phyloP scores from a whole-genome alignment of 2,888 invertebrate genomes.

The Caenorhabditis zanzibari region DNA sequence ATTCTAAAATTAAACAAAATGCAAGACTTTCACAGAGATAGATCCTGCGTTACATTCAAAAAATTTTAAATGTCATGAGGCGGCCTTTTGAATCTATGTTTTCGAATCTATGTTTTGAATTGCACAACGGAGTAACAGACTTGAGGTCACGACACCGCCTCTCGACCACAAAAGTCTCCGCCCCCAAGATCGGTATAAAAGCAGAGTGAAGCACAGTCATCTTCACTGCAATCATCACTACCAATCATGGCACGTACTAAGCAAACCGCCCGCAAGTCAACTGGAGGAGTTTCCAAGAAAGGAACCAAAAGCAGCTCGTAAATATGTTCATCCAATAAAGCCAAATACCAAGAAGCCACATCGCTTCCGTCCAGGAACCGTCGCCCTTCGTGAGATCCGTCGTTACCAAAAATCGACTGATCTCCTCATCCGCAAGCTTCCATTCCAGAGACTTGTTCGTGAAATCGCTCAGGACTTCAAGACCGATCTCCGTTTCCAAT shows the following conservation, averaged over 20 bases:
- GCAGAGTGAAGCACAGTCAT: not conserved
- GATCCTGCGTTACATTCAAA: too few species aligned
- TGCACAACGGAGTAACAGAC: too few species aligned
- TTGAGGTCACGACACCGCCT: too few species aligned
- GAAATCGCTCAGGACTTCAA: constrained; percentile 5
- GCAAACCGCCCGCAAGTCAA: constrained; percentile 2
- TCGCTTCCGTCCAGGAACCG: constrained; percentile 88
- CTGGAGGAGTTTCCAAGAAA: constrained; percentile 12
- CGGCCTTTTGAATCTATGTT: too few species aligned
- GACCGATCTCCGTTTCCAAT: constrained; percentile 6
- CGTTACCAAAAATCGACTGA: constrained; percentile 73
- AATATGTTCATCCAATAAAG: too few species aligned
- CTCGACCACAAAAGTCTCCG: not conserved
- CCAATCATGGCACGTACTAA: constrained; percentile 14
- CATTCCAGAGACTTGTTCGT: constrained; percentile 7
- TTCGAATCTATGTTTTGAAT: too few species aligned
- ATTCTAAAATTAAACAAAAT: too few species aligned
- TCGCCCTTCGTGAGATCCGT: constrained; percentile 91
- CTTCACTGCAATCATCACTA: not conserved
- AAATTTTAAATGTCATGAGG: too few species aligned
- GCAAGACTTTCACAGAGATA: too few species aligned
- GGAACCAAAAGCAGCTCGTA: constrained; percentile 82
- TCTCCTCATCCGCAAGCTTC: not conserved
- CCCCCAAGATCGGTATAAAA: not conserved
- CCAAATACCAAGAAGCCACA: constrained; percentile 94